Conservation (phyloP, 2,797 vertebrate genomes). For the Champsocephalus gunnari region DNA sequence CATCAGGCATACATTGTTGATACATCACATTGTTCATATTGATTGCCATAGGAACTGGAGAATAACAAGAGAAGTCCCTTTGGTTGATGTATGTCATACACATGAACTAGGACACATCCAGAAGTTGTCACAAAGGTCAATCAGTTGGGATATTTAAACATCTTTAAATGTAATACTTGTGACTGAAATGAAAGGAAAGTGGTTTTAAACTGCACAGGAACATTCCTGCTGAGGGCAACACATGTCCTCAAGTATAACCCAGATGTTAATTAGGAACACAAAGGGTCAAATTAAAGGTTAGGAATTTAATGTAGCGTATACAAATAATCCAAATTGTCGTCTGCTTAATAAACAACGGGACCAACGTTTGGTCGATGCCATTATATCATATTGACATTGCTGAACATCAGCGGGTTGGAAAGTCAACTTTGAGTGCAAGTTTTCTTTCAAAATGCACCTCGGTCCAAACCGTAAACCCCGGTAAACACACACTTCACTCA, state of each 20-base stretch:
- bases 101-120: neutral
- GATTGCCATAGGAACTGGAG: neutral
- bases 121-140: neutral
- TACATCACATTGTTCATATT: neutral
- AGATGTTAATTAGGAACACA: neutral
- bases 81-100: conserved; percentile 1
- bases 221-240: conserved; percentile 37
- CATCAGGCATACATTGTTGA: too few relatives aligned
- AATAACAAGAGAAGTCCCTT: neutral
- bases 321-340: neutral
- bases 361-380: neutral
- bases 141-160: neutral
- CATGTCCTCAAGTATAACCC: conserved; percentile 3
- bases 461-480: conserved; percentile 9
- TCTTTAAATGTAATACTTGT: too few relatives aligned
- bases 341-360: neutral
- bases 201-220: conserved; percentile 1
- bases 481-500: conserved; percentile 23
- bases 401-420: neutral
- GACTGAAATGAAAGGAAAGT: too few relatives aligned
- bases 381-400: neutral
- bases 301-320: neutral
- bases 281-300: neutral
- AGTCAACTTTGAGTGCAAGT: conserved; percentile 13
- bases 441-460: conserved; percentile 28